Evolutionary conservation across 2,113 vertebrate genomes (phyloP), one percentile per base, ranked within the genome.

Genomic region (Sinocyclocheilus anophthalmus): DNA sequence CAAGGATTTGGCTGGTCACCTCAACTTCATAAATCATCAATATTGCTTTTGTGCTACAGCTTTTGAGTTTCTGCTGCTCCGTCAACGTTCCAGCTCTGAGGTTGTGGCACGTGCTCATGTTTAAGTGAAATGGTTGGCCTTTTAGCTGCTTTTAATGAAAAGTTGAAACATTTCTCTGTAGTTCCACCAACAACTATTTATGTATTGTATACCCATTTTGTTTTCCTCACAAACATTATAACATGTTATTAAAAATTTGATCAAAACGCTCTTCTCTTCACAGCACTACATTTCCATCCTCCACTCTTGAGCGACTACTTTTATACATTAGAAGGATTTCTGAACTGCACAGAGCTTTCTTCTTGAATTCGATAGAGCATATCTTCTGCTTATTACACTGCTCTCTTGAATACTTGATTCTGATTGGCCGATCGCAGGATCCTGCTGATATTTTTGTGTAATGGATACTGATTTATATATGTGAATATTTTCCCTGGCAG

Each of bases 111-210:
- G n/a, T 72, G 13, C 26, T 63, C 37, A 22, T 24, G n/a, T 63
- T 82, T 30, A 70, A 65, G 61, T 75, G 16, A 65, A 85, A 69
- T 5, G 1, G 18, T 57, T 26, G 2, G 30, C 59, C 33, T 76
- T 83, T 65, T 22, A 57, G 84, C 37, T 53, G 73, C 37, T 37
- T 76, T 80, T 70, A 88, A 82, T 82, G 78, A 57, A 48, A 48
- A 33, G 45, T 67, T 59, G 57, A 81, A 53, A 39, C 81, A 63
- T 81, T 59, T 86, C 79, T 10, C 10, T 45, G n/a, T 5, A 3
- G 37, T 42, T 81, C 45, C 45, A 45, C 45, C 45, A 45, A 2
- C 45, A 11, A 45, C 45, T 53, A 53, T 53, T 5, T 5, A 53
- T 18, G 1, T 81, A 65, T 18, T 33, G 26, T 5, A 26, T 48